Evolutionary conservation across 2,888 invertebrate species (phyloP).

Genomic region (Carabus problematicus): DNA sequence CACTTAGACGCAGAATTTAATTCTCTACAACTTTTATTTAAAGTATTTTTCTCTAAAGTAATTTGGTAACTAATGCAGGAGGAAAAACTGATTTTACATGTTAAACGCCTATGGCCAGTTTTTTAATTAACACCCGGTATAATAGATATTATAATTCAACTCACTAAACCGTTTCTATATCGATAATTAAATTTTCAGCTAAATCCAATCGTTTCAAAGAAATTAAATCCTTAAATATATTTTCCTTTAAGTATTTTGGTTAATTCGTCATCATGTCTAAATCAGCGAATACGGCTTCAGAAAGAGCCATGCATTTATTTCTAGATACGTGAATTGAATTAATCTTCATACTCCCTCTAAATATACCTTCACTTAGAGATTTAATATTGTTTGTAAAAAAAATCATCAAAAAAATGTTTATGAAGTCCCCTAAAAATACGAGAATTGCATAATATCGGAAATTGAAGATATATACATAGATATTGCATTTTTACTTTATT

Average conservation of each 20-base stretch:
- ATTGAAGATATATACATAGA: neutral
- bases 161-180: slow-evolving; percentile 62
- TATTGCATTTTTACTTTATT: too few relatives aligned
- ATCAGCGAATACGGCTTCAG: slow-evolving; percentile 65
- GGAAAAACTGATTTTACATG: neutral
- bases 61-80: too few relatives aligned
- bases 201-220: slow-evolving; percentile 70
- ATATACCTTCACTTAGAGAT: slow-evolving; percentile 65
- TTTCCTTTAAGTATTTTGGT: slow-evolving; percentile 66
- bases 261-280: slow-evolving; percentile 75
- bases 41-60: too few relatives aligned
- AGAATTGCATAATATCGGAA: neutral
- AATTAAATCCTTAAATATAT: slow-evolving; percentile 64
- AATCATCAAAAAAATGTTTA: slow-evolving; percentile 70
- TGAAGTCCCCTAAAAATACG: slow-evolving; percentile 65
- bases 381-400: slow-evolving; percentile 73
- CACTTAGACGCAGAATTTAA: too few relatives aligned
- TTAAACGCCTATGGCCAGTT: slow-evolving; percentile 8
- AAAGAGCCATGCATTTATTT: slow-evolving; percentile 68
- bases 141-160: slow-evolving; percentile 32
- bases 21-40: too few relatives aligned
- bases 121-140: too few relatives aligned
- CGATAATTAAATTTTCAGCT: slow-evolving; percentile 71
- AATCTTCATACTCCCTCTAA: slow-evolving; percentile 65
- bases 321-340: slow-evolving; percentile 72